A percentile compares a stretch with the other conserved stretches of the same genome.
Evolutionary conservation across 2,113 vertebrate genomes (phyloP).

Genomic region (Gracilinanus agilis): DNA sequence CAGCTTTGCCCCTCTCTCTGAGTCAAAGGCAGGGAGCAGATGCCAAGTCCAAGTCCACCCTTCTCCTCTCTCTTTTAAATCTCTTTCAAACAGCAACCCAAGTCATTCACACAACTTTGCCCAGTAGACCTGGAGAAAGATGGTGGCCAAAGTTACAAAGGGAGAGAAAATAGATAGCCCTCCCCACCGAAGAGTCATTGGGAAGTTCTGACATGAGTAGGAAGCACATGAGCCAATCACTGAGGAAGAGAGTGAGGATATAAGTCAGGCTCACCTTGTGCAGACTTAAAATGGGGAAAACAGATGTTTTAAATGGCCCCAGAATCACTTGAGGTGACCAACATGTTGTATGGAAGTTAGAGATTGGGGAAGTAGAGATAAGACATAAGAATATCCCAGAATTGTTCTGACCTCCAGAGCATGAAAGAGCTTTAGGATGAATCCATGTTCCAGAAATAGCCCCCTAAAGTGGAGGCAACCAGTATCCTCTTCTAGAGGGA

Average conservation of each 20-base stretch:
- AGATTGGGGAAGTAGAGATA: not conserved
- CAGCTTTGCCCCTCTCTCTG: not conserved
- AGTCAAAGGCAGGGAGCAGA: not conserved
- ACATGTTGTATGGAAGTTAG: not conserved
- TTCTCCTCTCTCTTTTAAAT: no score
- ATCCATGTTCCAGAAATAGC: not conserved
- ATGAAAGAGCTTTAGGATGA: not conserved
- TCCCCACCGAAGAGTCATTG: not conserved
- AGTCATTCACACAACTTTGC: not conserved
- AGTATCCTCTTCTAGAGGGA: not conserved
- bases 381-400: not conserved
- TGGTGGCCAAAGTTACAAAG: not conserved
- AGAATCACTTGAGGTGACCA: not conserved
- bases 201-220: not conserved
- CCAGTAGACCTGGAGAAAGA: not conserved
- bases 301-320: not conserved
- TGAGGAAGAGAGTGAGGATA: not conserved
- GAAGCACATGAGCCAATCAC: not conserved
- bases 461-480: not conserved
- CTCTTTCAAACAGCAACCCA: not conserved
- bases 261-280: not conserved
- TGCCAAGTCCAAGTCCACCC: no score
- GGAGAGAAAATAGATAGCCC: not conserved
- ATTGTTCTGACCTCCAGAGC: not conserved
- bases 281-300: not conserved